These are phyloP conservation scores for Strongylocentrotus purpuratus DNA, from an alignment of 35 echinoderm and acorn worm genomes.

Conservation along the genomic window DNA sequence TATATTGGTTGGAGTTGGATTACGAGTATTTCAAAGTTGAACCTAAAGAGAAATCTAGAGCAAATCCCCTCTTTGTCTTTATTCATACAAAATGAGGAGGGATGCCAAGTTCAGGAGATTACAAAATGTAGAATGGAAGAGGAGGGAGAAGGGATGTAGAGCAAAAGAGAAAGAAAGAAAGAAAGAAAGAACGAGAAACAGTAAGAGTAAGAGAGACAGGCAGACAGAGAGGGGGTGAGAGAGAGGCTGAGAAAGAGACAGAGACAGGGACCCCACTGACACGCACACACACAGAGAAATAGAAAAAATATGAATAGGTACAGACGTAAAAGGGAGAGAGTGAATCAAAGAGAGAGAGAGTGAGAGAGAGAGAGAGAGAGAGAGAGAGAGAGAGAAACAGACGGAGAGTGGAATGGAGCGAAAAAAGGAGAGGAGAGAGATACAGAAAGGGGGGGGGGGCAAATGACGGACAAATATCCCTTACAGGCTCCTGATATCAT, in stretches of 20 bases:
- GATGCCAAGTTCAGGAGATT: not conserved
- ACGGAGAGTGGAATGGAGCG: not conserved
- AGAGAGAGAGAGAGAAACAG: not conserved
- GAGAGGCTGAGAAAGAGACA: no score
- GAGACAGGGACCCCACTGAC: no score
- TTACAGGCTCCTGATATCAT: not conserved
- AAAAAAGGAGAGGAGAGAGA: not conserved
- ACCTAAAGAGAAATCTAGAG: not conserved
- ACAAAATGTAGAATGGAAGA: no score
- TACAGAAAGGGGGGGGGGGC: not conserved
- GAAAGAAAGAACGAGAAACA: no score
- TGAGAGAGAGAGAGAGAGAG: no score
- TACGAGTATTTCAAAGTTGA: not conserved
- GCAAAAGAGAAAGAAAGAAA: not conserved
- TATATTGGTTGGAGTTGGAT: not conserved
- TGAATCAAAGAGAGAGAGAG: not conserved
- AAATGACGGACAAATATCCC: not conserved
- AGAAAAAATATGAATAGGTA: no score
- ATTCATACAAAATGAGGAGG: not conserved
- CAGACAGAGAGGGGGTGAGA: no score
- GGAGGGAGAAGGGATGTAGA: not conserved
- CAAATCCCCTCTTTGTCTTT: not conserved
- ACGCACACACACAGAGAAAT: no score
- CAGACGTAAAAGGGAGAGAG: no score
- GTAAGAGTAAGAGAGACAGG: not conserved